Evolutionary conservation across 2,888 invertebrate species (phyloP).

Genomic region (Drosophila algonquin): DNA sequence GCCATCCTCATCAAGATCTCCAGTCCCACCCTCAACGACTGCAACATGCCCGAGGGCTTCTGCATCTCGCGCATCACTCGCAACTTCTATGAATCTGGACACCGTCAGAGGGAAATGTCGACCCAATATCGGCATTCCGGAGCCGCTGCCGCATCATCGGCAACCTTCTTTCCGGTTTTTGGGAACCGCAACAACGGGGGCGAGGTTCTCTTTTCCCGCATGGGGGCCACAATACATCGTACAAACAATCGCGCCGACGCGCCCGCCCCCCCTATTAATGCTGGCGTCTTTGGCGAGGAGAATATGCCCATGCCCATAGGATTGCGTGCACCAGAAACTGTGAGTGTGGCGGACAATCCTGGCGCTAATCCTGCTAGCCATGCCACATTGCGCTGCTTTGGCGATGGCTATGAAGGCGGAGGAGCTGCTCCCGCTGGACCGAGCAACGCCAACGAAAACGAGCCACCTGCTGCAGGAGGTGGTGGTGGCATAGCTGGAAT

Average conservation of each 20-base stretch:
- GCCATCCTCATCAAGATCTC: constrained; percentile 93
- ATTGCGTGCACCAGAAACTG: constrained; percentile 84
- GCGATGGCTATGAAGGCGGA: constrained; percentile 45
- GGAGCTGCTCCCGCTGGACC: constrained; percentile 13
- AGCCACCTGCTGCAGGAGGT: neutral
- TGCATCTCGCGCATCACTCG: constrained; percentile 85
- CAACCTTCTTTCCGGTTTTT: constrained; percentile 34
- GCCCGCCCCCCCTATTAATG: constrained; percentile 12
- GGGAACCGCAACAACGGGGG: constrained; percentile 26
- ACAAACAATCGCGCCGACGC: neutral
- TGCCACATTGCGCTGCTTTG: constrained; percentile 36
- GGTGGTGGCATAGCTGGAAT: constrained; percentile 22
- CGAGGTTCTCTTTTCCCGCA: constrained; percentile 73
- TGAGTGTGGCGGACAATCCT: constrained; percentile 83
- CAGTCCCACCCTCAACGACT: constrained; percentile 87
- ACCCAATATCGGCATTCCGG: constrained; percentile 69
- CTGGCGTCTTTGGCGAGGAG: constrained; percentile 45
- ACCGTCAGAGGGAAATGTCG: constrained; percentile 79
- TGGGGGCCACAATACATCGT: constrained; percentile 20
- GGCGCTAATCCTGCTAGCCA: constrained; percentile 53
- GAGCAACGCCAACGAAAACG: constrained; percentile 30
- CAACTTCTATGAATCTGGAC: constrained; percentile 76
- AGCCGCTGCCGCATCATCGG: constrained; percentile 40
- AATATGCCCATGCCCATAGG: constrained; percentile 80
- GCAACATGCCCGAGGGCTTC: constrained; percentile 90